A percentile compares a stretch with the other conserved stretches of the same genome.
Conservation (phyloP, 2,888 invertebrate species). For the Synergus gifuensis region DNA sequence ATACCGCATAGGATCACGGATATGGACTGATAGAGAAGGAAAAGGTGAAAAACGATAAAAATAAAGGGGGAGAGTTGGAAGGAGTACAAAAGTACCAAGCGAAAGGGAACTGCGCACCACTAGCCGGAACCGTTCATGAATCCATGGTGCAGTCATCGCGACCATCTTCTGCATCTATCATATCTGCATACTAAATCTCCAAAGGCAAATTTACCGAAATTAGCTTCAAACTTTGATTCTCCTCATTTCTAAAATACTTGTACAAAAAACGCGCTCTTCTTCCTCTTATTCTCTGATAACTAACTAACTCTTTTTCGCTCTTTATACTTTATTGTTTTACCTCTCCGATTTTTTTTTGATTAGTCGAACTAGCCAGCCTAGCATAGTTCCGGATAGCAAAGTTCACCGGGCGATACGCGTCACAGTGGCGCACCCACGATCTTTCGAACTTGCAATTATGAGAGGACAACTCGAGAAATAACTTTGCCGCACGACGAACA, state of each 20-base stretch:
- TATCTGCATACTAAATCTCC: slow-evolving; percentile 66
- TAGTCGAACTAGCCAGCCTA: slow-evolving; percentile 66
- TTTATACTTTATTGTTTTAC: background rate
- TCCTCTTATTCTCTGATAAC: background rate
- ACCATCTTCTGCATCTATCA: slow-evolving; percentile 73
- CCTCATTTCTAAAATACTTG: background rate
- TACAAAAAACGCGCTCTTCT: background rate
- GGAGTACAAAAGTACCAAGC: slow-evolving; percentile 55
- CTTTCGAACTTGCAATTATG: slow-evolving; percentile 64
- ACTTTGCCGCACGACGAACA: slow-evolving; percentile 54
- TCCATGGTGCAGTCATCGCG: slow-evolving; percentile 74
- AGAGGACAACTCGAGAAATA: slow-evolving; percentile 56
- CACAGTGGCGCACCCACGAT: slow-evolving; percentile 65
- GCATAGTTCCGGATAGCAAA: slow-evolving; percentile 66
- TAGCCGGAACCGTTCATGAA: slow-evolving; percentile 76
- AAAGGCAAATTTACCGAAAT: too few species aligned
- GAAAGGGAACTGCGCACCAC: slow-evolving; percentile 77
- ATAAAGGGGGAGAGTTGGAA: slow-evolving; percentile 49
- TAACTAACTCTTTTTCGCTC: background rate
- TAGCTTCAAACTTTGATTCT: too few species aligned
- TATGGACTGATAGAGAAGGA: slow-evolving; percentile 49
- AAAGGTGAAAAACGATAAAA: slow-evolving; percentile 55
- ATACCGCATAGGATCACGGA: slow-evolving; percentile 59
- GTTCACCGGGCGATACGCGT: slow-evolving; percentile 61
- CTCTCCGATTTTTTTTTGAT: slow-evolving; percentile 63